phyloP scores from a whole-genome alignment of 2,888 invertebrate species.

The Pterostichus niger region DNA sequence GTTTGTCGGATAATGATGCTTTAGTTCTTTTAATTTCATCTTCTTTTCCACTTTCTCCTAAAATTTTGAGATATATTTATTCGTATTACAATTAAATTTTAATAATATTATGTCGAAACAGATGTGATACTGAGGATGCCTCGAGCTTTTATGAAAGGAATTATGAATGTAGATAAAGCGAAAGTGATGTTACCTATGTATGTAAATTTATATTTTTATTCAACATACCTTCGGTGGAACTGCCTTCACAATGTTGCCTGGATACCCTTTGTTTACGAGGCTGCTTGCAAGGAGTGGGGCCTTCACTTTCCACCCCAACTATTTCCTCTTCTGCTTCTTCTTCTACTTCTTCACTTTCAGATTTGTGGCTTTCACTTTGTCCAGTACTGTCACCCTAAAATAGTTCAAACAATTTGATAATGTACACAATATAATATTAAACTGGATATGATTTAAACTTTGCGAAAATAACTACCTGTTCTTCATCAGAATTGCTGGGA shows the following conservation, averaged over 20 bases:
- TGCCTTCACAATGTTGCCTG: slow-evolving; percentile 71
- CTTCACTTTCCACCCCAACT: slow-evolving; percentile 75
- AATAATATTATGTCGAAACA: not conserved
- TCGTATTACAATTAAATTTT: not conserved
- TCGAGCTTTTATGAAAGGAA: no score
- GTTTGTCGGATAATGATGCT: slow-evolving; percentile 66
- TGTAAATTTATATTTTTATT: slow-evolving; percentile 51
- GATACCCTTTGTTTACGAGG: slow-evolving; percentile 73
- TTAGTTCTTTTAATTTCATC: slow-evolving; percentile 69
- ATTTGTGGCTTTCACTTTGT: slow-evolving; percentile 79
- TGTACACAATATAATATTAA: not conserved
- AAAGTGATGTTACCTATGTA: no score
- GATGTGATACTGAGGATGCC: no score
- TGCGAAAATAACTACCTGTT: slow-evolving; percentile 76
- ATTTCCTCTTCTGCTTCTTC: slow-evolving; percentile 77
- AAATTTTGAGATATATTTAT: not conserved
- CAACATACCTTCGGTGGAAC: slow-evolving; percentile 70
- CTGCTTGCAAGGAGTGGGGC: slow-evolving; percentile 79
- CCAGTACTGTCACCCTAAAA: slow-evolving; percentile 82
- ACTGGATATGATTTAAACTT: no score
- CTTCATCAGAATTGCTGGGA: slow-evolving; percentile 89
- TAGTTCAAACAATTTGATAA: slow-evolving; percentile 19
- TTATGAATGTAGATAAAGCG: no score
- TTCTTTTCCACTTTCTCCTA: slow-evolving; percentile 64
- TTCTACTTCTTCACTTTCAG: slow-evolving; percentile 77